These are phyloP conservation scores for Ceratotherium simum DNA, from an alignment of 2,113 vertebrate genomes.

Conservation along the genomic window DNA sequence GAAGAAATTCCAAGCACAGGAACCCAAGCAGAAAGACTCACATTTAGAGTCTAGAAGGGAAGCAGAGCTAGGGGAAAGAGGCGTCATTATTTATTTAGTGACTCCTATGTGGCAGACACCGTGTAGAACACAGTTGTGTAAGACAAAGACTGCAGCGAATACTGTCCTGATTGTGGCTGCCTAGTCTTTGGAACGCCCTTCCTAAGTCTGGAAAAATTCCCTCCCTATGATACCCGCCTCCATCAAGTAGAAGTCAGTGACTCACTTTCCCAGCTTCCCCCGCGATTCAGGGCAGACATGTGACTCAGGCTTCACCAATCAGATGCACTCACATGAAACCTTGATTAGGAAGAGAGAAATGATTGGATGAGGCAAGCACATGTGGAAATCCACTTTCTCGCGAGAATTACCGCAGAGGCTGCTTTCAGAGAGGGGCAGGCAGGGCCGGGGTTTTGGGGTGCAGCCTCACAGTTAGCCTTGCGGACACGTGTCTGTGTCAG, in stretches of 20 bases:
- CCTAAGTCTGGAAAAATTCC: not conserved
- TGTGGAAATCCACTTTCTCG: not conserved
- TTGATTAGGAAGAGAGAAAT: not conserved
- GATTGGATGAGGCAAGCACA: rapidly evolving
- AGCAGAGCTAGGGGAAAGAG: not conserved
- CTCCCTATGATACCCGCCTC: not conserved
- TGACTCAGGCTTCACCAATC: not conserved
- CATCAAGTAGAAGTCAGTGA: not conserved
- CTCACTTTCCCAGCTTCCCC: not conserved
- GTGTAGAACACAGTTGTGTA: rapidly evolving
- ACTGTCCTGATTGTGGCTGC: no score
- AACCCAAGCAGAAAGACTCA: not conserved
- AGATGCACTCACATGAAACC: not conserved
- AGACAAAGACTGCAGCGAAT: rapidly evolving
- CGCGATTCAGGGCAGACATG: rapidly evolving
- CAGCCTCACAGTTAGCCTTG: not conserved
- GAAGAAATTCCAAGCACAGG: not conserved
- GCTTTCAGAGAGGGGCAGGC: not conserved
- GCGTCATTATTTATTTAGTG: rapidly evolving
- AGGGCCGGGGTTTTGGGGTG: rapidly evolving
- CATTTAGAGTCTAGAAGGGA: not conserved
- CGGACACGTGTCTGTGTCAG: not conserved
- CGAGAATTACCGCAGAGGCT: not conserved
- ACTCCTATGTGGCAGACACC: rapidly evolving
- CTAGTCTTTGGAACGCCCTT: not conserved